phyloP scores from a whole-genome alignment of 2,888 invertebrate species.

The Eupithecia insigniata region DNA sequence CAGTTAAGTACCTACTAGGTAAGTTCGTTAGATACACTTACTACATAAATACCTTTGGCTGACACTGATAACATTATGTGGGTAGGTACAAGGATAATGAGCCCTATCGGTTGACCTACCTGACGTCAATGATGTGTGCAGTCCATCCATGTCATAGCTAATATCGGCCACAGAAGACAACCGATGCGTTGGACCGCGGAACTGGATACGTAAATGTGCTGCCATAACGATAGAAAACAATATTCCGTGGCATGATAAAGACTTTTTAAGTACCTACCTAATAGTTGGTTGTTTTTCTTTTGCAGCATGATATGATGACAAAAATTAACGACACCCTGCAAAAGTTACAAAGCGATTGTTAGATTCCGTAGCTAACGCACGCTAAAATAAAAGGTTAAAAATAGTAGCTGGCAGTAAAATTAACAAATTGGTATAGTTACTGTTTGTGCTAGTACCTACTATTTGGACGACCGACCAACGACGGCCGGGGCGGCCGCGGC shows the following conservation, averaged over 20 bases:
- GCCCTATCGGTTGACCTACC: background rate
- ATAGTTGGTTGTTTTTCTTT: background rate
- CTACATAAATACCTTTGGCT: no score
- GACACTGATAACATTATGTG: background rate
- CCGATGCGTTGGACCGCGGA: background rate
- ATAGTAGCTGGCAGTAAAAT: slow-evolving; percentile 72
- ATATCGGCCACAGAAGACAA: background rate
- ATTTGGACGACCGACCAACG: slow-evolving; percentile 9
- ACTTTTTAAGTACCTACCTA: background rate
- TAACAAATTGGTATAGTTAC: slow-evolving; percentile 50
- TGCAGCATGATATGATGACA: slow-evolving; percentile 18
- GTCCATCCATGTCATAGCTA: background rate
- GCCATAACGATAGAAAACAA: background rate
- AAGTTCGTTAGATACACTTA: no score
- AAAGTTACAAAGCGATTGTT: slow-evolving; percentile 65
- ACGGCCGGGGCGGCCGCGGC: slow-evolving; percentile 1
- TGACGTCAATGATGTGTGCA: background rate
- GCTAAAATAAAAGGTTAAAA: slow-evolving; percentile 66
- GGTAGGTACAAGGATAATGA: background rate
- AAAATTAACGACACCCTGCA: slow-evolving; percentile 50
- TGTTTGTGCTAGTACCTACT: slow-evolving; percentile 41
- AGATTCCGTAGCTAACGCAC: slow-evolving; percentile 51
- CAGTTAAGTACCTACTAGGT: no score
- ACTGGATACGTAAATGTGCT: background rate
- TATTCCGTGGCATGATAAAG: background rate